Percentiles rank a stretch among this genome's conserved stretches.
These are phyloP conservation scores for Himalopsyche kuldschensis DNA, from an alignment of 2,888 invertebrate genomes.

Conservation along the genomic window DNA sequence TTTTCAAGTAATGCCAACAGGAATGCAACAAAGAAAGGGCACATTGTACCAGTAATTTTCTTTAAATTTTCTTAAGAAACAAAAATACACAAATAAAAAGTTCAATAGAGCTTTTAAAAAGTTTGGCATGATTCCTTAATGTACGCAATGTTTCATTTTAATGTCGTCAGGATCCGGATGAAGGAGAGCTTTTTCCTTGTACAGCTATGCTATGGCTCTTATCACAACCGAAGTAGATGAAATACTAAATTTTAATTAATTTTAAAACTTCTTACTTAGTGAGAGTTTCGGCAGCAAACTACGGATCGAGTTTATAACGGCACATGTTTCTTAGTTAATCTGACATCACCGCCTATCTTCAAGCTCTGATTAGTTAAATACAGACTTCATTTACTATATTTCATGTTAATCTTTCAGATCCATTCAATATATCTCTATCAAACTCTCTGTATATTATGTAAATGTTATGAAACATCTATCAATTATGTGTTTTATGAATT, in stretches of 20 bases:
- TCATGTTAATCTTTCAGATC: neutral
- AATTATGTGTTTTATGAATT: too few species aligned
- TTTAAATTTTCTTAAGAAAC: neutral
- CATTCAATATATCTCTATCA: neutral
- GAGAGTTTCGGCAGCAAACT: slow-evolving; percentile 9
- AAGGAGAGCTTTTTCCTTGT: neutral
- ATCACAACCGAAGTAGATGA: slow-evolving; percentile 3
- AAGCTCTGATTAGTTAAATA: neutral
- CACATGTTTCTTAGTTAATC: slow-evolving; percentile 21
- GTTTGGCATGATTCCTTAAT: slow-evolving; percentile 12
- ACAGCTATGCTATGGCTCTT: neutral
- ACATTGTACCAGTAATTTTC: neutral
- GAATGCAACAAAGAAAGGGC: neutral
- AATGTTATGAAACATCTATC: too few species aligned
- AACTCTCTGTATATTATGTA: neutral
- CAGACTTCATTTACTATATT: neutral
- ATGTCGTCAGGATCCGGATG: slow-evolving; percentile 3
- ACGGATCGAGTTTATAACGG: slow-evolving; percentile 10
- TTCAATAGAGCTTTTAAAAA: slow-evolving; percentile 11
- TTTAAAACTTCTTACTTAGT: slow-evolving; percentile 20
- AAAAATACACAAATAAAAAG: slow-evolving; percentile 6
- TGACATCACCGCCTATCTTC: neutral
- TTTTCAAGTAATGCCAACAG: neutral
- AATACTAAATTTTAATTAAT: slow-evolving; percentile 28
- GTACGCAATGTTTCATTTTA: slow-evolving; percentile 8